Conservation (phyloP, 1,140 invertebrate genomes). For the Drosophila ficusphila region DNA sequence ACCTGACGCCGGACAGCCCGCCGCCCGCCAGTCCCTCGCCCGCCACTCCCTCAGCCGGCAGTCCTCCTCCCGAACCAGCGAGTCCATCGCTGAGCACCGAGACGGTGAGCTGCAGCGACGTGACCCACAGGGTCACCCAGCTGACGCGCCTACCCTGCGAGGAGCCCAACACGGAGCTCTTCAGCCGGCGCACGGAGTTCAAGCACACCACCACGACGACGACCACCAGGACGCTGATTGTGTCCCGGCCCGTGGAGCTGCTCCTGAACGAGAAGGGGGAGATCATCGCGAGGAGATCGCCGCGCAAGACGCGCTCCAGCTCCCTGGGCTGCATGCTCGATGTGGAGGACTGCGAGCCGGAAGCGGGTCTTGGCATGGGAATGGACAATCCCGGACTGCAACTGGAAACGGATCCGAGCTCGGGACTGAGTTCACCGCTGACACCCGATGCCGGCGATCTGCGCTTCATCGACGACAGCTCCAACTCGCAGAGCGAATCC, state of each 20-base stretch:
- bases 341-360: conserved; percentile 8
- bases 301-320: conserved; percentile 68
- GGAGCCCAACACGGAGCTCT: conserved; percentile 39
- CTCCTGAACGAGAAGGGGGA: conserved; percentile 73
- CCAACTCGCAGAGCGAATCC: conserved; percentile 74
- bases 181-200: conserved; percentile 53
- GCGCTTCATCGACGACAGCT: conserved; percentile 80
- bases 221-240: conserved; percentile 63
- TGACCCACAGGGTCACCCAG: conserved; percentile 47
- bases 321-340: conserved; percentile 76
- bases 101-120: conserved; percentile 49
- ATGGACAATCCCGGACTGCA: conserved; percentile 37
- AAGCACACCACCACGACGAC: conserved; percentile 65
- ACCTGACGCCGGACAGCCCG: conserved; percentile 49
- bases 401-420: conserved; percentile 37
- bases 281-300: conserved; percentile 55
- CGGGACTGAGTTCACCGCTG: conserved; percentile 48
- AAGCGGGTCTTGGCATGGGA: background rate
- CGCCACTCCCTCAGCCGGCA: conserved; percentile 45
- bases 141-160: conserved; percentile 50
- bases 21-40: conserved; percentile 53
- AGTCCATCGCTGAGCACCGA: conserved; percentile 54
- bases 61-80: conserved; percentile 45
- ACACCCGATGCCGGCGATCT: conserved; percentile 60
- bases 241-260: conserved; percentile 72